These are phyloP conservation scores for Gasteruption jaculator DNA, from an alignment of 2,888 invertebrate genomes.

Conservation along the genomic window DNA sequence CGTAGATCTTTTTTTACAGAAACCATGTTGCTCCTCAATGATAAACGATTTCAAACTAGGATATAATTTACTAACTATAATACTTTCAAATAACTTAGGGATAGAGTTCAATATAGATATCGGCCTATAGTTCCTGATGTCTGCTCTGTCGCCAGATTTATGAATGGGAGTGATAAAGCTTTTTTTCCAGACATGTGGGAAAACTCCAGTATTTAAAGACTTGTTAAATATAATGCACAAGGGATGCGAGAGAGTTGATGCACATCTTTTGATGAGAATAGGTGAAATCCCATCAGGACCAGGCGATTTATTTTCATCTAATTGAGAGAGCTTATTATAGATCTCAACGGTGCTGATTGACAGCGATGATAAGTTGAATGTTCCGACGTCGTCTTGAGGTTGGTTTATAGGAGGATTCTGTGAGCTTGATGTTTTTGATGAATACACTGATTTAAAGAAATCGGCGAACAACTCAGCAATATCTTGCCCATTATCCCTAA, in stretches of 20 bases:
- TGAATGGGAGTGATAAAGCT: neutral
- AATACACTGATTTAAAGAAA: neutral
- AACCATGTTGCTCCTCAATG: slow-evolving; percentile 6
- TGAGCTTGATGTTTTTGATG: too few species aligned
- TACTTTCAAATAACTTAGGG: slow-evolving; percentile 5
- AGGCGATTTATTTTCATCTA: neutral
- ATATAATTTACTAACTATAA: neutral
- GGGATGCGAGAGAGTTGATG: neutral
- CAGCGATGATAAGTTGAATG: neutral
- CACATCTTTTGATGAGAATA: neutral
- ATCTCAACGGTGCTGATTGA: neutral
- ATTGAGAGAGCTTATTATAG: neutral
- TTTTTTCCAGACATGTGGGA: slow-evolving; percentile 1
- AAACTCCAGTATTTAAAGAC: neutral
- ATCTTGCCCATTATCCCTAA: neutral
- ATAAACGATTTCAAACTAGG: neutral
- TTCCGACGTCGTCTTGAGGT: too few species aligned
- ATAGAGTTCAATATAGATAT: neutral
- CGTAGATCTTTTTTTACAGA: neutral
- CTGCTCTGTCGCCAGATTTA: neutral
- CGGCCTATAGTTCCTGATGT: neutral
- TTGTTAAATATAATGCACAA: slow-evolving; percentile 1
- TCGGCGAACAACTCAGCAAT: neutral
- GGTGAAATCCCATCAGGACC: slow-evolving; percentile 5
- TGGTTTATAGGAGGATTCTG: too few species aligned